Conservation (phyloP, 2,888 invertebrate genomes). For the Microctonus brassicae region DNA sequence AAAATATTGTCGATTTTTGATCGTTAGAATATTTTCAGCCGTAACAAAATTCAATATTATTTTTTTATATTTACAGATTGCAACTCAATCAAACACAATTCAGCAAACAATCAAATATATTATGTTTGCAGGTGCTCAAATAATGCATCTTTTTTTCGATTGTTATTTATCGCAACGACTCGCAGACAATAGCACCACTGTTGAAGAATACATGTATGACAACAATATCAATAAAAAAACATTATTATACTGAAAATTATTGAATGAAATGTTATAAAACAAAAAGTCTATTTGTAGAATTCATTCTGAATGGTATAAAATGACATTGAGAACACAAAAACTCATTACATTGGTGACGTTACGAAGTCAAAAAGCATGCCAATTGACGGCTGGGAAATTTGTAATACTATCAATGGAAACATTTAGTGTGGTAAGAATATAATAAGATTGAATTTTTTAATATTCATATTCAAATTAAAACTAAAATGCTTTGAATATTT, state of each 20-base stretch:
- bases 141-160: slow-evolving; percentile 22
- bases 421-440: slow-evolving; percentile 14
- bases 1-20: not conserved
- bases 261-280: too few species aligned
- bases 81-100: not conserved
- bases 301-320: not conserved
- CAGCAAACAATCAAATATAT: not conserved
- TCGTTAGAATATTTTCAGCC: not conserved
- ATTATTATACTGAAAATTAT: too few species aligned
- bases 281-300: not conserved
- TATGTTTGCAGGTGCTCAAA: not conserved
- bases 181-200: slow-evolving; percentile 1
- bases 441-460: not conserved
- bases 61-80: not conserved
- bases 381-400: slow-evolving; percentile 19
- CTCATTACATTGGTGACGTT: slow-evolving; percentile 12
- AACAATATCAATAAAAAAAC: not conserved
- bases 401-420: slow-evolving; percentile 11
- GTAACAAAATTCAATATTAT: not conserved
- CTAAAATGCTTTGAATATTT: too few species aligned
- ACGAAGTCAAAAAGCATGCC: slow-evolving; percentile 10
- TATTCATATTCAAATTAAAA: not conserved
- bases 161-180: slow-evolving; percentile 26
- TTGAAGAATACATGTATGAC: slow-evolving; percentile 13
- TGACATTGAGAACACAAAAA: not conserved